Evolutionary conservation across 23 tunicate genomes (phyloP).

Genomic region (Oikopleura dioica): DNA sequence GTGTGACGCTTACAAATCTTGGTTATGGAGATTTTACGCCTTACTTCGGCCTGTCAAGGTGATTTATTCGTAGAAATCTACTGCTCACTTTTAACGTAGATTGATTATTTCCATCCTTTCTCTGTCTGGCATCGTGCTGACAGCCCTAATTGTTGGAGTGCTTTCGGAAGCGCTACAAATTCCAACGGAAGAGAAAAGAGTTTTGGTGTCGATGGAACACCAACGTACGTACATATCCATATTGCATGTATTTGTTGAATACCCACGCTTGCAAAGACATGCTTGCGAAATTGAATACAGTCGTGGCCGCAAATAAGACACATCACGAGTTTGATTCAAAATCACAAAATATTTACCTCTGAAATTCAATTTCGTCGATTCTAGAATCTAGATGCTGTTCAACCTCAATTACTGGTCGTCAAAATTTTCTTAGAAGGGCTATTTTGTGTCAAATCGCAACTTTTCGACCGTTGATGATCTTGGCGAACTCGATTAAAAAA

Average conservation of each 20-base stretch:
- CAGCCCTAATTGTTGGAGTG: slow-evolving; percentile 9
- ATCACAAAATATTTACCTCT: background rate
- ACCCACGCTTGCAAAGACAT: background rate
- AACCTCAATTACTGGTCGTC: background rate
- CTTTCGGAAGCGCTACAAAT: background rate
- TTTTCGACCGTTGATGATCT: too few relatives aligned
- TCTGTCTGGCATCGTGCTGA: background rate
- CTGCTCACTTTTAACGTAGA: too few relatives aligned
- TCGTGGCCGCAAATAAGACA: background rate
- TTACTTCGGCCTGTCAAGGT: background rate
- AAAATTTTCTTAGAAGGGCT: too few relatives aligned
- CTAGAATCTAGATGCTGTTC: background rate
- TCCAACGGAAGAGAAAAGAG: background rate
- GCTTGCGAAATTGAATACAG: background rate
- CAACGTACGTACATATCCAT: background rate
- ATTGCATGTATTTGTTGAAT: background rate
- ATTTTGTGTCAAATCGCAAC: too few relatives aligned
- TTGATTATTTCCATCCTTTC: slow-evolving; percentile 1
- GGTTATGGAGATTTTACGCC: slow-evolving; percentile 13
- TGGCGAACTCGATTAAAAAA: too few relatives aligned
- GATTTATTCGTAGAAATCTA: too few relatives aligned
- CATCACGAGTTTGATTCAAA: background rate
- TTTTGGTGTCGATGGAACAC: background rate
- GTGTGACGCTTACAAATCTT: background rate
- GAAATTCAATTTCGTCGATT: background rate